Base-by-base conservation (phyloP, 2,113 vertebrate species). In the Chaetops frenatus region DNA sequence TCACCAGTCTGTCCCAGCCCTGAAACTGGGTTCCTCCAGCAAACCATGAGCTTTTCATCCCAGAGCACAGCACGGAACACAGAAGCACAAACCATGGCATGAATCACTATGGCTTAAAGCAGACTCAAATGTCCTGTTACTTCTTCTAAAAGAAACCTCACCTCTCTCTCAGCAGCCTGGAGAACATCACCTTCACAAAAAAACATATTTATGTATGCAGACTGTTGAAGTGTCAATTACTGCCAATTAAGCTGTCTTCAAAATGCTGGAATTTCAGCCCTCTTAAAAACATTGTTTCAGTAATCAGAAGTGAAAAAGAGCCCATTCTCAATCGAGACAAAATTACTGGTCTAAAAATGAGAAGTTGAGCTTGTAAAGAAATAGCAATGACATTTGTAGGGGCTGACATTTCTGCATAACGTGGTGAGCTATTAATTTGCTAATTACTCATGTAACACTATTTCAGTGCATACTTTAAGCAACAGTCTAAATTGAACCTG, bases 371-470 rank as follows among this genome's bases (percentile, higher is more conserved):
- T 70, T 58, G 45, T 61, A 77, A 77, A 88, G 74, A 58, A 87
- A 58, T 28, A 77, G 62, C 66, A 76, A 24, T 81, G 94, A 80
- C 71, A 73, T 65, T 92, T 88, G 67, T 73, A 81, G 44, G 50
- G 81, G 44, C 48, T 93, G 85, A 60, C 85, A 82, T 90, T 91
- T 94, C 66, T 79, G 78, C 70, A 78, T 48, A 93, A 74, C 3
- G 3, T 9, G 38, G 69, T 13, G 70, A 94, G 82, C 64, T 86
- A 96, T 88, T 93, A 86, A 96, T 95, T 93, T 80, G 47, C 79
- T 94, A 92, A 94, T 94, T 94, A 88, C 42, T 50, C 45, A 42
- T 3, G 1, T 57, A 76, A 69, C 19, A 16, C 35, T 38, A 36
- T 38, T 76, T 85, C 57, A 28, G 56, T 35, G 45, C 20, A 58